Percentiles rank a stretch among this genome's conserved stretches.
These are phyloP conservation scores for Drosophila murphyi DNA, from an alignment of 1,140 invertebrate species.

Conservation along the genomic window DNA sequence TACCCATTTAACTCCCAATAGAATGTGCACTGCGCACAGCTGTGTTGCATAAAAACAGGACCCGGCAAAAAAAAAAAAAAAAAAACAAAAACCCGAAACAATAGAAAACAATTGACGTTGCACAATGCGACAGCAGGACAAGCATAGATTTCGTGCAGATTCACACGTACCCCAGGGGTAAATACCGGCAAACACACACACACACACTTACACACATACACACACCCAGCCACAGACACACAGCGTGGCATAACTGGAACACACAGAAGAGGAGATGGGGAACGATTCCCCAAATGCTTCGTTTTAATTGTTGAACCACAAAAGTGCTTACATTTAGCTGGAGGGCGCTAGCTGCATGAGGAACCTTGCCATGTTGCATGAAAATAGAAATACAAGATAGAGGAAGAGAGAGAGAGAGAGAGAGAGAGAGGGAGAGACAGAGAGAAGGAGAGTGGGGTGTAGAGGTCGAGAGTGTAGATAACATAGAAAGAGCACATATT, in stretches of 20 bases:
- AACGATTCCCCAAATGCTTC: conserved; percentile 46
- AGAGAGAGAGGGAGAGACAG: background rate
- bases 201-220: conserved; percentile 8
- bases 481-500: conserved; percentile 24
- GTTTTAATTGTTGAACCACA: conserved; percentile 76
- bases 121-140: conserved; percentile 42
- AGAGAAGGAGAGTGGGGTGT: background rate
- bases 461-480: background rate
- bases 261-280: conserved; percentile 9
- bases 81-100: conserved; percentile 22
- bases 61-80: conserved; percentile 5
- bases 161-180: conserved; percentile 66
- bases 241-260: conserved; percentile 3
- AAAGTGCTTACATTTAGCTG: conserved; percentile 64
- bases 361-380: conserved; percentile 20
- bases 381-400: background rate
- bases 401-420: background rate
- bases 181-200: conserved; percentile 60
- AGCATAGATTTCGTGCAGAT: conserved; percentile 51
- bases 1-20: conserved; percentile 26
- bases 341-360: conserved; percentile 26
- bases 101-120: conserved; percentile 47
- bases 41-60: conserved; percentile 30
- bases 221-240: background rate
- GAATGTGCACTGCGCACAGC: conserved; percentile 39